Percentiles rank a stretch among this genome's conserved stretches.
Conservation (phyloP, 2,797 vertebrate species). For the Siniperca undulata region DNA sequence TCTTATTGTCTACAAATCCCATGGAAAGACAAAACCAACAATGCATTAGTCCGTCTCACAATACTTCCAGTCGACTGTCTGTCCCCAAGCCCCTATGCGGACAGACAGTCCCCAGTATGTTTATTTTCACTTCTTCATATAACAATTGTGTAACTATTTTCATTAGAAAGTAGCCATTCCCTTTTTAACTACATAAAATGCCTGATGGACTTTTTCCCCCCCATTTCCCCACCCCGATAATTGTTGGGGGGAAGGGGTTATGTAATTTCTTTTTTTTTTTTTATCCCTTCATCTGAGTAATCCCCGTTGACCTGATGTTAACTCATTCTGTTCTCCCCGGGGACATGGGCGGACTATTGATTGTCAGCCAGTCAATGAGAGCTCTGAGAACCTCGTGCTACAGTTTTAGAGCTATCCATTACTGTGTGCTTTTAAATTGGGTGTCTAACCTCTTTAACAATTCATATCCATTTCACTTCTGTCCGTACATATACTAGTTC, state of each 20-base stretch:
- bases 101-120: neutral
- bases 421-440: slow-evolving; percentile 22
- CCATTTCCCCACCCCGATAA: slow-evolving; percentile 2
- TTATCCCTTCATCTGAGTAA: slow-evolving; percentile 62
- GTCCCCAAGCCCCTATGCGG: neutral
- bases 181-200: slow-evolving; percentile 6
- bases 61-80: neutral
- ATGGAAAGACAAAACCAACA: neutral
- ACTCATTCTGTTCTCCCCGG: slow-evolving; percentile 46
- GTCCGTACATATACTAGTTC: neutral
- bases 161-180: neutral
- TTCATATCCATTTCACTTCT: neutral
- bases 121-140: neutral
- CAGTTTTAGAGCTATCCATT: slow-evolving; percentile 17
- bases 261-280: slow-evolving; percentile 51
- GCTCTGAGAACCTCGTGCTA: slow-evolving; percentile 36
- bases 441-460: neutral
- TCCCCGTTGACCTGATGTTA: slow-evolving; percentile 58
- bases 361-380: slow-evolving; percentile 52
- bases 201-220: neutral
- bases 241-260: slow-evolving; percentile 46
- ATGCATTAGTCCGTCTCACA: neutral
- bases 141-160: neutral
- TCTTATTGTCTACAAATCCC: neutral
- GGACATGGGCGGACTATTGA: slow-evolving; percentile 66